Percentiles rank a stretch among this genome's conserved stretches.
Evolutionary conservation across 2,888 invertebrate genomes (phyloP).

Genomic region (Cantharis lateralis): DNA sequence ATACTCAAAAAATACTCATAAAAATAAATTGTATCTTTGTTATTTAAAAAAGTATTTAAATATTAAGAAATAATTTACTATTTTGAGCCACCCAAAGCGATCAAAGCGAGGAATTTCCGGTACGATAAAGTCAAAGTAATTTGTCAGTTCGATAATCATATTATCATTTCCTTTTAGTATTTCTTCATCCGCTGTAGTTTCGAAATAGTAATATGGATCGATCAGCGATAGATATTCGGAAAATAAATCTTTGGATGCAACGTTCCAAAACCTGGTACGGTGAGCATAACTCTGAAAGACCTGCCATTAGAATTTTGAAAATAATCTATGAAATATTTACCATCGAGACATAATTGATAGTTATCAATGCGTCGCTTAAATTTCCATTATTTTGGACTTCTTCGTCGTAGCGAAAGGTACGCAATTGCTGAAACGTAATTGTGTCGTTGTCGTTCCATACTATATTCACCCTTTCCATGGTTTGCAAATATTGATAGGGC

Average conservation of each 20-base stretch:
- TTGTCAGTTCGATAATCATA: conserved; percentile 68
- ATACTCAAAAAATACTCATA: too few relatives aligned
- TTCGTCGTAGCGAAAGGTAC: conserved; percentile 72
- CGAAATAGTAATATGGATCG: conserved; percentile 62
- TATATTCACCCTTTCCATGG: conserved; percentile 72
- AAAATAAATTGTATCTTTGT: too few relatives aligned
- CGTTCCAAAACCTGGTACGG: conserved; percentile 63
- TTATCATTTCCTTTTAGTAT: conserved; percentile 84
- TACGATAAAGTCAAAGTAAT: conserved; percentile 61
- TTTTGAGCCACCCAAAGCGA: conserved; percentile 85
- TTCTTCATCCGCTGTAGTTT: conserved; percentile 69
- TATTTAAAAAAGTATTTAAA: too few relatives aligned
- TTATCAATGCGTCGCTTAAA: conserved; percentile 71
- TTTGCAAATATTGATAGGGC: conserved; percentile 69
- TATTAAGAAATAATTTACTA: too few relatives aligned
- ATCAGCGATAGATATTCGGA: conserved; percentile 45
- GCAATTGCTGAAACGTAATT: conserved; percentile 70
- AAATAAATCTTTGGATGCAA: conserved; percentile 55
- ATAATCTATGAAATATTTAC: conserved; percentile 60
- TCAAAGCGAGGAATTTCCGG: conserved; percentile 64
- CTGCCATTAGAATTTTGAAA: background rate
- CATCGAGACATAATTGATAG: conserved; percentile 77
- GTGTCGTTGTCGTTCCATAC: conserved; percentile 75
- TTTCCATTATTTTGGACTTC: conserved; percentile 66
- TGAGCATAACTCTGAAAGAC: conserved; percentile 63